Evolutionary conservation across 2,797 vertebrate genomes (phyloP).

Genomic region (Valencia hispanica): DNA sequence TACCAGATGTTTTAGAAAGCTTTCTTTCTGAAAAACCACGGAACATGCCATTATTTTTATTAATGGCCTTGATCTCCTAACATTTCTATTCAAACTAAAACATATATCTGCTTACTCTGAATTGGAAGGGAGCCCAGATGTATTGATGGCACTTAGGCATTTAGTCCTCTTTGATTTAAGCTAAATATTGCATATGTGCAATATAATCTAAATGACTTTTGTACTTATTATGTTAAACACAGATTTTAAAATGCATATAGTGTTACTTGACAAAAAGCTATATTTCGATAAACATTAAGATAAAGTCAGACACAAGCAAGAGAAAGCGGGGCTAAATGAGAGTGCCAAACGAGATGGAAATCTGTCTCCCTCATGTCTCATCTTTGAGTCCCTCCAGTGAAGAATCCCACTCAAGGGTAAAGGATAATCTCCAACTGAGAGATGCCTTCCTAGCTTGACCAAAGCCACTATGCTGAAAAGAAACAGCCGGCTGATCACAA

Average conservation of each 20-base stretch:
- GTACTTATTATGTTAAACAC: no score
- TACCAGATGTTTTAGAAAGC: slow-evolving; percentile 44
- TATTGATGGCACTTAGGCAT: slow-evolving; percentile 57
- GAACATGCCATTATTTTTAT: slow-evolving; percentile 41
- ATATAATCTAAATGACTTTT: no score
- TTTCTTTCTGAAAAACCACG: slow-evolving; percentile 52
- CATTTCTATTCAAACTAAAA: slow-evolving; percentile 62
- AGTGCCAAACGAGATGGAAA: slow-evolving; percentile 71
- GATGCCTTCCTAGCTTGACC: slow-evolving; percentile 63
- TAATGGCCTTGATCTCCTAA: slow-evolving; percentile 58
- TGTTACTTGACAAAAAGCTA: slow-evolving; percentile 15
- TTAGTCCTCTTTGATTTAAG: slow-evolving; percentile 56
- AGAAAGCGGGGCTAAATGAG: slow-evolving; percentile 29
- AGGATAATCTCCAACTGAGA: slow-evolving; percentile 73
- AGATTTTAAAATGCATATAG: background rate
- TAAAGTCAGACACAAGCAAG: slow-evolving; percentile 37
- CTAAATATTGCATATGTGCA: slow-evolving; percentile 43
- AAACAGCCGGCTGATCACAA: slow-evolving; percentile 57
- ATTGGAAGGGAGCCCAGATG: slow-evolving; percentile 61
- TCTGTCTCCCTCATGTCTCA: slow-evolving; percentile 65
- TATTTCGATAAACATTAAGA: slow-evolving; percentile 30
- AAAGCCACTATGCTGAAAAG: slow-evolving; percentile 56
- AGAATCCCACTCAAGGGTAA: slow-evolving; percentile 75
- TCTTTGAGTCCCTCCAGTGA: slow-evolving; percentile 71
- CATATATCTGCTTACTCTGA: slow-evolving; percentile 53